phyloP scores from a whole-genome alignment of 2,113 vertebrate species.

The Pyxicephalus adspersus region DNA sequence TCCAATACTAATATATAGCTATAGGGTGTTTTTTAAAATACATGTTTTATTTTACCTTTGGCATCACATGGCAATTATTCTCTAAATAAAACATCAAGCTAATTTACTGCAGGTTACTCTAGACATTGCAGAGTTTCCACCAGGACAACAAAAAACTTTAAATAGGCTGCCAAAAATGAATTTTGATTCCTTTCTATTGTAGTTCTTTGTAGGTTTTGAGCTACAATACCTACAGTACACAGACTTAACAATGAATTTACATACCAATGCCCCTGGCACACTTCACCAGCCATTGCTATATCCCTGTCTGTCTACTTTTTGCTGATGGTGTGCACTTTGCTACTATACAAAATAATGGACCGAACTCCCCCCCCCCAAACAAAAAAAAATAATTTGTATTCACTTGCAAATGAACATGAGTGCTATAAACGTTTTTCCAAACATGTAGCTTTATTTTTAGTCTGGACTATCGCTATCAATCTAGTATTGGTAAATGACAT shows the following conservation, averaged over 20 bases:
- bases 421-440: slow-evolving; percentile 24
- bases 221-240: slow-evolving; percentile 39
- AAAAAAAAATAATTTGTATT: slow-evolving; percentile 31
- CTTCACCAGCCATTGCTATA: slow-evolving; percentile 54
- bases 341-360: neutral
- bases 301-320: slow-evolving; percentile 49
- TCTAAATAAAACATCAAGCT: neutral
- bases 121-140: neutral
- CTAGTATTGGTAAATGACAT: no score
- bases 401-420: slow-evolving; percentile 4
- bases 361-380: neutral
- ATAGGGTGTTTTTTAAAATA: no score
- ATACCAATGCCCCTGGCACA: slow-evolving; percentile 55
- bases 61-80: slow-evolving; percentile 1
- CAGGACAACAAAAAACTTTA: neutral
- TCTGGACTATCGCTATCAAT: no score
- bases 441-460: neutral
- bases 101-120: slow-evolving; percentile 12
- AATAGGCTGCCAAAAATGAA: slow-evolving; percentile 39
- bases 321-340: slow-evolving; percentile 7
- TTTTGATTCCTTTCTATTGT: slow-evolving; percentile 31
- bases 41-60: no score
- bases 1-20: no score
- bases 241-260: no score
- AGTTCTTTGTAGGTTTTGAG: slow-evolving; percentile 20